phyloP scores from a whole-genome alignment of 2,797 vertebrate genomes.

The Aselliscus stoliczkanus region DNA sequence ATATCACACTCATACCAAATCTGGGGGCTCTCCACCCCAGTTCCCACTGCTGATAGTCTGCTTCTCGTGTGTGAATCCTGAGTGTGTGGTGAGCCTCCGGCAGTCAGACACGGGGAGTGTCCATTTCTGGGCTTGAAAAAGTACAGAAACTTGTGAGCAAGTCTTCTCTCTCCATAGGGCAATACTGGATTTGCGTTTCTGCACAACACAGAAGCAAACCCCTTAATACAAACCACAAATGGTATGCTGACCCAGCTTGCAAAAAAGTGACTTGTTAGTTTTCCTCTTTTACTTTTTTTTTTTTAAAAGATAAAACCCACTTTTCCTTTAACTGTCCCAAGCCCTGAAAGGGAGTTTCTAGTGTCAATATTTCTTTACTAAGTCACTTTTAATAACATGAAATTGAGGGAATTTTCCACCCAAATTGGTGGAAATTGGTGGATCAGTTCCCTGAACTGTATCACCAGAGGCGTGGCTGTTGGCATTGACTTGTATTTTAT shows the following conservation, averaged over 20 bases:
- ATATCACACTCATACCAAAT: neutral
- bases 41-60: neutral
- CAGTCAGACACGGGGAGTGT: neutral
- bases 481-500: slow-evolving; percentile 13
- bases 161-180: neutral
- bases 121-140: neutral
- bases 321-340: slow-evolving; percentile 8
- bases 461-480: slow-evolving; percentile 33
- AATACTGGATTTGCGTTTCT: neutral
- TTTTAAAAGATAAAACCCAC: neutral
- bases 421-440: too few species aligned
- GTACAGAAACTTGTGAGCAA: neutral
- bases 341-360: neutral
- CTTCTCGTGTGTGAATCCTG: neutral
- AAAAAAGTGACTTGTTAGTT: neutral
- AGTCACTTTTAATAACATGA: neutral
- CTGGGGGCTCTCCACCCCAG: accelerated
- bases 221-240: neutral
- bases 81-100: neutral
- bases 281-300: neutral
- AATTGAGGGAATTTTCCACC: neutral
- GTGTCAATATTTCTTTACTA: slow-evolving; percentile 20
- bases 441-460: neutral
- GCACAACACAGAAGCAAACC: neutral
- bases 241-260: neutral